phyloP scores from a whole-genome alignment of 2,113 vertebrate genomes.

The Ictalurus punctatus region DNA sequence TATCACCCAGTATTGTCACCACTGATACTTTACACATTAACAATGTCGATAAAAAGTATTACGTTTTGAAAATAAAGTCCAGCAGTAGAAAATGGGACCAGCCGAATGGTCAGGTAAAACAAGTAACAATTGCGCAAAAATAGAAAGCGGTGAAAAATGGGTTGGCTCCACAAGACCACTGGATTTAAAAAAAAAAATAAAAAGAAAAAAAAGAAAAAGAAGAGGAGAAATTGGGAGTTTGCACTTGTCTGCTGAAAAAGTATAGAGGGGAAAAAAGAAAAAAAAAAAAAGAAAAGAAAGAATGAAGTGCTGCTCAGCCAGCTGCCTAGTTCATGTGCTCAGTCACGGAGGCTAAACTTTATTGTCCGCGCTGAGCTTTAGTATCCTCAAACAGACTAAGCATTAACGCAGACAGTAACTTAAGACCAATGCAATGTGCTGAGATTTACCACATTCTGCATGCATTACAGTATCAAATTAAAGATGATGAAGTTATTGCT shows the following conservation, averaged over 20 bases:
- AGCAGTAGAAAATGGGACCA: slow-evolving; percentile 47
- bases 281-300: not conserved
- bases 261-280: not conserved
- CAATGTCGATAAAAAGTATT: slow-evolving; percentile 42
- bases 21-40: slow-evolving; percentile 46
- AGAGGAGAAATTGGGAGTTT: not conserved
- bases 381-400: not conserved
- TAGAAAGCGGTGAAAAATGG: slow-evolving; percentile 15
- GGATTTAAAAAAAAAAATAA: not conserved
- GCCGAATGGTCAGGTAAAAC: slow-evolving; percentile 21
- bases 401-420: slow-evolving; percentile 13
- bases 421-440: slow-evolving; percentile 18
- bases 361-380: slow-evolving; percentile 5
- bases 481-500: slow-evolving; percentile 47
- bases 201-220: not conserved
- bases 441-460: slow-evolving; percentile 29
- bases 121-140: not conserved
- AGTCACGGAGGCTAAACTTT: not conserved
- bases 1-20: slow-evolving; percentile 45
- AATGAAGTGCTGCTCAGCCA: slow-evolving; percentile 1
- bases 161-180: slow-evolving; percentile 31
- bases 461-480: slow-evolving; percentile 39
- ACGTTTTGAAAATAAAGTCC: slow-evolving; percentile 40
- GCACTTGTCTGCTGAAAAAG: not conserved
- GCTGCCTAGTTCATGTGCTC: slow-evolving; percentile 32